A percentile compares a stretch with the other conserved stretches of the same genome.
Conservation (phyloP, 2,888 invertebrate genomes). For the Chloroclysta siterata region DNA sequence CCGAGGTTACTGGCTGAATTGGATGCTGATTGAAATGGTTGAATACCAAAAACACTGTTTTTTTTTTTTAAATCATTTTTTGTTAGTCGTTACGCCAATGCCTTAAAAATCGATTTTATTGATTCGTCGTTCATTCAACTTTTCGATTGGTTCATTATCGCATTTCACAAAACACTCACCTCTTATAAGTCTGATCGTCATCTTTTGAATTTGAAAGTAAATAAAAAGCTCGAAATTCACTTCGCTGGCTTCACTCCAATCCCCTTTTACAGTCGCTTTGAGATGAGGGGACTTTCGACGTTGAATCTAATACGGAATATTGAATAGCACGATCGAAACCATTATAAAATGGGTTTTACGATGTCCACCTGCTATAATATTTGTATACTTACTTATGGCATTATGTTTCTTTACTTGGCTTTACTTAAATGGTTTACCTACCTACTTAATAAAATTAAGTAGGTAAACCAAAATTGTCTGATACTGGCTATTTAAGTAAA, state of each 20-base stretch:
- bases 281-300: conserved; percentile 48
- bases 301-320: conserved; percentile 32
- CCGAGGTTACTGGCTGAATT: too few relatives aligned
- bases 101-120: too few relatives aligned
- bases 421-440: too few relatives aligned
- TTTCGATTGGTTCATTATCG: not conserved
- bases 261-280: conserved; percentile 56
- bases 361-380: conserved; percentile 22
- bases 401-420: too few relatives aligned
- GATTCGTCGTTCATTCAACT: not conserved
- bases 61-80: too few relatives aligned
- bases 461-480: too few relatives aligned
- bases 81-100: too few relatives aligned
- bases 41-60: too few relatives aligned
- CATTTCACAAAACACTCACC: not conserved
- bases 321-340: conserved; percentile 26
- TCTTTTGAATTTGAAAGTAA: conserved; percentile 56
- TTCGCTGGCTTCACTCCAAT: conserved; percentile 54
- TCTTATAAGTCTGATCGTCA: conserved; percentile 50
- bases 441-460: too few relatives aligned
- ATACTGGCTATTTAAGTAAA: too few relatives aligned
- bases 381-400: conserved; percentile 1
- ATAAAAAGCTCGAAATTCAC: conserved; percentile 71
- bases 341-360: conserved; percentile 28
- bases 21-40: too few relatives aligned